Base-by-base conservation (phyloP, 2,888 invertebrate species). In the Ametastegia equiseti region DNA sequence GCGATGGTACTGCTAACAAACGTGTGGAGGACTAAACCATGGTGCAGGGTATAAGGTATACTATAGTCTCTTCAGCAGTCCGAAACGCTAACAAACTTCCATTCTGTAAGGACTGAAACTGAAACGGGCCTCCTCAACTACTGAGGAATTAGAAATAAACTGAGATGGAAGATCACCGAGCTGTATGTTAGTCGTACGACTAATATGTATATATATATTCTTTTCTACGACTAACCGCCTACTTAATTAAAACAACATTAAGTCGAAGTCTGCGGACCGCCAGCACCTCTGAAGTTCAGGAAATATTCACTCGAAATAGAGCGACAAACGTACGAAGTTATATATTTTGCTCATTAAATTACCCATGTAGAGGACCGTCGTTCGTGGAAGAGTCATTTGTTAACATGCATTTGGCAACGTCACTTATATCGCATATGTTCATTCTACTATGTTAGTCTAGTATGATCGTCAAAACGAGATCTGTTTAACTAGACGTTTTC, bases 181-280 rank as follows among this genome's bases (percentile, higher is more conserved):
- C 54, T 47, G 33, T 27, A 57, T 36, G 75, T 54, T 75, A 27
- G 54, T 19, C 33, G 33, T 54, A 36, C 54, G 30, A 45, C 69
- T 71, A 36, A 36, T 36, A n/a, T 65, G n/a, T n/a, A 23, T 36
- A 65, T n/a, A 45, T 45, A 23, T 71, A 27, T 71, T 71, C n/a
- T 71, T 45, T 75, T 36, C 11, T 19, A 33, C 19, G 33, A 75
- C 88, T 88, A 90, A 89, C 89, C 88, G 89, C 90, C 90, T 89
- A 91, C 90, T 91, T 91, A 91, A 91, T 91, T 91, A 90, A 91
- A 91, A 90, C 88, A 90, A 90, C 90, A 91, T 91, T 90, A 90
- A 86, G 75, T 19, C 19, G 36, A 33, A 54, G 36, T 54, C 50
- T 36, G 23, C 13, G 23, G 30, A 11, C 23, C n/a, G 13, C 15